Base-by-base conservation (phyloP, 2,888 invertebrate species). In the Stictocephala bisonia region DNA sequence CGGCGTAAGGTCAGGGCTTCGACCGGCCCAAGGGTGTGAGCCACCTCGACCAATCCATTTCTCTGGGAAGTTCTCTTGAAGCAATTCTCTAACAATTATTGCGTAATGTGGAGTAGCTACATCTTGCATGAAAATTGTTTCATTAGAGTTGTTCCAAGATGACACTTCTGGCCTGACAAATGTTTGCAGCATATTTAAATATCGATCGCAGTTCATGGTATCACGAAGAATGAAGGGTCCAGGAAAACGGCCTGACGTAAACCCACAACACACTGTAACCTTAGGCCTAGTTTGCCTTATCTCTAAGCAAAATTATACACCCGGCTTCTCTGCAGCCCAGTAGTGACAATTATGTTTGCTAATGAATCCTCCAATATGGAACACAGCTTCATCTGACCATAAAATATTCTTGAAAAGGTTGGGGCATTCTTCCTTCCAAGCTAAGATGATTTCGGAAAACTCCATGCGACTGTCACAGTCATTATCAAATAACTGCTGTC, bases 381-480 rank as follows among this genome's bases (percentile, higher is more conserved):
- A 40, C 9, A 41, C 40, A 66, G 66, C 22, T 41, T 41, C n/a
- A 24, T 41, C 66, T n/a, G 27, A 66, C 66, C 66, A 66, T 41
- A 41, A 58, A 58, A 58, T 31, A 20, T 31, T 58, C 15, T 31
- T 31, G 20, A 58, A 18, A 18, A 58, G 31, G 20, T 58, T 58
- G 13, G 15, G 15, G 20, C 3, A 58, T 58, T 58, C 9, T 58
- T 58, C 58, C 15, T 58, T 58, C 58, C 58, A 29, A 66, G 66
- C 66, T 22, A 41, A 66, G 40, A 66, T 66, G 35, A 41, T 24
- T 31, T 66, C 27, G 27, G 66, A 66, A 24, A 66, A 66, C 22
- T 66, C 44, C 40, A 22, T 66, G 44, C 24, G 35, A 18, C 20
- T 60, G 13, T 60, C 60, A 9, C 60, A 60, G 31, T 60, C 41